Base-by-base conservation (phyloP, 1,140 invertebrate species). In the Aradophagus sp. region DNA sequence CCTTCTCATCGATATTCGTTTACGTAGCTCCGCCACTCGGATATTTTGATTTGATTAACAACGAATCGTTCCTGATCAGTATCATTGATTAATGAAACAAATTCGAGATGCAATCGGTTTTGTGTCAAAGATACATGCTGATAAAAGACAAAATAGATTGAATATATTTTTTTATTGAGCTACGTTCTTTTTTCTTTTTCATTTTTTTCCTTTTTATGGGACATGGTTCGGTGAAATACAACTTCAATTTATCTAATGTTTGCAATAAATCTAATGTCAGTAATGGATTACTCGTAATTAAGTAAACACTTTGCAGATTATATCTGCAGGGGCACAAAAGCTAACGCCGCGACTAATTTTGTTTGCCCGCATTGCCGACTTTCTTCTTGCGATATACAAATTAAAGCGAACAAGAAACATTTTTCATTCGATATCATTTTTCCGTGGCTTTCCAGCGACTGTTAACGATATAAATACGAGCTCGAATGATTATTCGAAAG, bases 271-370 rank as follows among this genome's bases (percentile, higher is more conserved):
- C 45, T 47, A 42, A 58, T 27, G 32, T 19, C 34, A 13, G 56
- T 63, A 68, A 65, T 68, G 71, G 65, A 73, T 59, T 65, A 62
- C 53, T 68, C 45, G 36, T 73, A 63, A 65, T 68, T 65, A 69
- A 65, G 55, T 61, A 56, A 73, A 73, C 55, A n/a, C n/a, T n/a
- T n/a, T n/a, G n/a, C n/a, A n/a, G n/a, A n/a, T n/a, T 47, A 48
- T 61, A 65, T 42, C 55, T 44, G 3, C 15, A 36, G 16, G 13
- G 45, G 39, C n/a, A n/a, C n/a, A n/a, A 56, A 58, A 44, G 50
- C 12, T 26, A 55, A 58, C 34, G 23, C 20, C 26, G 50, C 38
- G 45, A 44, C 29, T 34, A 15, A 39, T 27, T 38, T n/a, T n/a
- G 29, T 55, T 53, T 61, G 32, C 53, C 41, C 16, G 19, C 11